A percentile compares a stretch with the other conserved stretches of the same genome.
phyloP scores from a whole-genome alignment of 2,113 vertebrate species.

The Falcunculus frontatus region DNA sequence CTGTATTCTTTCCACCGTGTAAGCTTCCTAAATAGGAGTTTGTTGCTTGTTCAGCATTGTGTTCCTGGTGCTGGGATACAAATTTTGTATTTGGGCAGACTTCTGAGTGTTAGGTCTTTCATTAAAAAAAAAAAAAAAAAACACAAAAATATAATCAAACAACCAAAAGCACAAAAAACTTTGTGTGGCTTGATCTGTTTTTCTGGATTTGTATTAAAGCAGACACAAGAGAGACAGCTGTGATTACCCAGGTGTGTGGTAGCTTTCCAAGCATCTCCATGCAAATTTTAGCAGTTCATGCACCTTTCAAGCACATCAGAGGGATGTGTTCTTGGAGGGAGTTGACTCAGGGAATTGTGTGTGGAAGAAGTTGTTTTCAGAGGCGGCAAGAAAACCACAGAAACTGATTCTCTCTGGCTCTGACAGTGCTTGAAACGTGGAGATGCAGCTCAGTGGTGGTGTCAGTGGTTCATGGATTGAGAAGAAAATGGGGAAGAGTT shows the following conservation, averaged over 20 bases:
- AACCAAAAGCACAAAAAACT: neutral
- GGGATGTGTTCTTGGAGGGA: neutral
- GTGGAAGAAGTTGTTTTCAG: neutral
- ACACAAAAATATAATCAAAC: neutral
- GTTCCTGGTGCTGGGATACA: neutral
- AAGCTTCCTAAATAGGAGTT: neutral
- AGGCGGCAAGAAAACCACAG: neutral
- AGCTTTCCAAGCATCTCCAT: neutral
- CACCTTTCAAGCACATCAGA: neutral
- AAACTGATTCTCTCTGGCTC: neutral
- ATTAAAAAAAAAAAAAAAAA: too few species aligned
- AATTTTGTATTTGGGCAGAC: neutral
- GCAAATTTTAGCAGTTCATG: neutral
- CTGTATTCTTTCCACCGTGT: neutral
- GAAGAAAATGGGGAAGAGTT: neutral
- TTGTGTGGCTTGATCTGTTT: neutral
- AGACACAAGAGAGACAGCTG: neutral
- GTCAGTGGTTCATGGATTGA: neutral
- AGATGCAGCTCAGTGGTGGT: neutral
- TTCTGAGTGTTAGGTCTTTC: neutral
- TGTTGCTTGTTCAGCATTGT: neutral
- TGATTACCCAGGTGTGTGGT: neutral
- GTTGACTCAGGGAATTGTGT: rapidly evolving
- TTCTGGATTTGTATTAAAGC: neutral
- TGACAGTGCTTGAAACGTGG: neutral